Conservation (phyloP, 2,797 vertebrate species). For the Scomberomorus guttatus region DNA sequence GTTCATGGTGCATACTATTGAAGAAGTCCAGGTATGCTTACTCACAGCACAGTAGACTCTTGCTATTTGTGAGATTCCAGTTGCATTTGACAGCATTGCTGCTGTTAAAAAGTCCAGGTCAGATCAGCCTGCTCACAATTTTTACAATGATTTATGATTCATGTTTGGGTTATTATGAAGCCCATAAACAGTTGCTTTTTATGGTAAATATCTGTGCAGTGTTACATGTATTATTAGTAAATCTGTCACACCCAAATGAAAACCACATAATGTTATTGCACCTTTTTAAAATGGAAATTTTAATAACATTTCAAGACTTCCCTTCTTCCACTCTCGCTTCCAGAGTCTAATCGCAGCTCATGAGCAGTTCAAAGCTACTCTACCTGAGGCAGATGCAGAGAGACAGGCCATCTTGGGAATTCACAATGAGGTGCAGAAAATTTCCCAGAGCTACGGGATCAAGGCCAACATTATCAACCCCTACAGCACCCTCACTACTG, state of each 20-base stretch:
- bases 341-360: constrained; percentile 96
- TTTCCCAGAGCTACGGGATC: constrained; percentile 96
- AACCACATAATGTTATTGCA: constrained; percentile 12
- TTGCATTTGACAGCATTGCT: constrained; percentile 6
- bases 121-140: neutral
- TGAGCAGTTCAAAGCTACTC: constrained; percentile 97
- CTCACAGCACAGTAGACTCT: neutral
- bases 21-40: constrained; percentile 92
- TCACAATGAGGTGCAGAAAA: constrained; percentile 97
- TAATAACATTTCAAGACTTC: constrained; percentile 27
- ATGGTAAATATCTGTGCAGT: neutral
- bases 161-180: neutral
- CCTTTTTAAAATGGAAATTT: constrained; percentile 27
- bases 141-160: neutral
- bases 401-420: constrained; percentile 97
- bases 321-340: constrained; percentile 16
- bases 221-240: neutral
- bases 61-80: neutral
- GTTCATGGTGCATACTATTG: constrained; percentile 97
- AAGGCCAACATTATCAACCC: constrained; percentile 91
- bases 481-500: constrained; percentile 92
- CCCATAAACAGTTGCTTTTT: neutral
- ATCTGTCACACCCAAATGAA: neutral
- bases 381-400: constrained; percentile 96
- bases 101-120: neutral